Base-by-base conservation (phyloP, 2,888 invertebrate genomes). In the Phytoseiulus persimilis region DNA sequence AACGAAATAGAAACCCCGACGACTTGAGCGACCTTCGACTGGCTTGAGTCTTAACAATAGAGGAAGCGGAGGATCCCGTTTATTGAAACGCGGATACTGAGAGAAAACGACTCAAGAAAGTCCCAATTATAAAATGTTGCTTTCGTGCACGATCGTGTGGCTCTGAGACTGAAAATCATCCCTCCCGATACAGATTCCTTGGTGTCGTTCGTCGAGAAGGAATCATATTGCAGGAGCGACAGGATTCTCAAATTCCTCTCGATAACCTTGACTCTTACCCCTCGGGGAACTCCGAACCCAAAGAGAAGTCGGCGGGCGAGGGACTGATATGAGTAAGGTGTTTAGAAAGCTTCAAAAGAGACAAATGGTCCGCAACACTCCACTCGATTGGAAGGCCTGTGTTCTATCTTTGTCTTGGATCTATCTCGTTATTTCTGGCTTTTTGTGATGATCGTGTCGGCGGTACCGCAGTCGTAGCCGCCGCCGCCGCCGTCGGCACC, bases 351-450 rank as follows among this genome's bases (percentile, higher is more conserved):
- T 23, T 65, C 65, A 65, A 65, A 65, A 65, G 65, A 14, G 65
- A 65, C 65, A 65, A 65, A 65, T 65, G 65, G 65, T 23, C 65
- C 18, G 65, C 65, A 65, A 65, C 65, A 65, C 9, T 65, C 28
- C 18, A 23, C 65, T 65, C 65, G 65, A 65, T 65, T 65, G 65
- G 65, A 65, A 65, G 65, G 65, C 65, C 65, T 2, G 65, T 65
- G 65, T 65, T 65, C 65, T 65, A 65, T 65, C 65, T 65, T 65
- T 65, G 65, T 65, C 65, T 65, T 65, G 65, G 65, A 65, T 65
- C 65, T 65, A 65, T 65, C 65, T 65, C 65, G 65, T 65, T 65
- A 65, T 65, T 65, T 65, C 18, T 65, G 65, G 65, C 65, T 65
- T 65, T 65, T 65, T 65, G 65, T 65, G 65, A 65, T 65, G 65